A percentile compares a stretch with the other conserved stretches of the same genome.
Conservation (phyloP, 2,113 vertebrate species). For the Vulpes ferrilata region DNA sequence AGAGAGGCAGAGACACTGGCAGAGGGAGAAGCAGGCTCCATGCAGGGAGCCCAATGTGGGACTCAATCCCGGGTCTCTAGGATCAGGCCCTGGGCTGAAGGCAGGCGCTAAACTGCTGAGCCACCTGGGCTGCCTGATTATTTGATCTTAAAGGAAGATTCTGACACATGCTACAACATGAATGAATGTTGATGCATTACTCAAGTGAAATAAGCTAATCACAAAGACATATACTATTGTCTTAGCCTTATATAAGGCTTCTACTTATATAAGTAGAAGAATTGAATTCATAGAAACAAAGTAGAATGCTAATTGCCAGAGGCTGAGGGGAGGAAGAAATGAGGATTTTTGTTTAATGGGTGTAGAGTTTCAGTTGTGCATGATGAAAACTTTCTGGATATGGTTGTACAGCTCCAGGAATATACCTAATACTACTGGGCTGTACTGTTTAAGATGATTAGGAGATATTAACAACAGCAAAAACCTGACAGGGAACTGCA, state of each 20-base stretch:
- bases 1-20: too few species aligned
- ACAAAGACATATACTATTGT: neutral
- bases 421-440: neutral
- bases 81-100: too few species aligned
- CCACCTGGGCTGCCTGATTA: neutral
- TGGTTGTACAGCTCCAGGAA: neutral
- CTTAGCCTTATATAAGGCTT: neutral
- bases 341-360: neutral
- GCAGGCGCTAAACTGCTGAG: too few species aligned
- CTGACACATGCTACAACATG: neutral
- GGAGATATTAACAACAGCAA: neutral
- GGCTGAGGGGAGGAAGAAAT: neutral
- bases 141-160: neutral
- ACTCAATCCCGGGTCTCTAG: too few species aligned
- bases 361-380: neutral
- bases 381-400: neutral
- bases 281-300: neutral
- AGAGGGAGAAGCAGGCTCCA: too few species aligned
- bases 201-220: neutral
- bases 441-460: neutral
- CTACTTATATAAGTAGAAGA: neutral
- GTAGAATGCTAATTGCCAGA: neutral
- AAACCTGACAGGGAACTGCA: neutral
- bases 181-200: conserved; percentile 3
- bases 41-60: too few species aligned